phyloP scores from a whole-genome alignment of 37 sponge, comb jelly and placozoan species.

The Amphimedon queenslandica region DNA sequence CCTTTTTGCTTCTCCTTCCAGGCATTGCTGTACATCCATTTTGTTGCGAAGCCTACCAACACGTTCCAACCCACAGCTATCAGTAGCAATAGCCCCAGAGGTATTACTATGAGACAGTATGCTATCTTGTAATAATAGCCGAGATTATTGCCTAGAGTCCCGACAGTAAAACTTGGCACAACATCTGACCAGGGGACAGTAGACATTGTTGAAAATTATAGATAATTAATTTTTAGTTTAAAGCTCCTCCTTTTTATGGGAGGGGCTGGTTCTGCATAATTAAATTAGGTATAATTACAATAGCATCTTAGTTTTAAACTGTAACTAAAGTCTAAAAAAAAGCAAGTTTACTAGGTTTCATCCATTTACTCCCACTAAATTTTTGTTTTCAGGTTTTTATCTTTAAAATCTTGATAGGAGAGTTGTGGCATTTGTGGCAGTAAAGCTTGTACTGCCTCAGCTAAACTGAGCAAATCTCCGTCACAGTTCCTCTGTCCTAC shows the following conservation, averaged over 20 bases:
- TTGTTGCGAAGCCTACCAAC: neutral
- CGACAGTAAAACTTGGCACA: too few species aligned
- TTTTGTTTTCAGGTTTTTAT: too few species aligned
- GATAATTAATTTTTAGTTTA: too few species aligned
- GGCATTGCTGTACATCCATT: neutral
- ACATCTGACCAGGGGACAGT: too few species aligned
- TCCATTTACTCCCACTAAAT: too few species aligned
- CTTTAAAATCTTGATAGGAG: conserved; percentile 14
- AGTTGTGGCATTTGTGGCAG: conserved; percentile 24
- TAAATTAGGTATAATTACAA: too few species aligned
- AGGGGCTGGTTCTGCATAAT: too few species aligned
- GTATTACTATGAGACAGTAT: neutral
- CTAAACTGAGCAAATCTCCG: conserved; percentile 8
- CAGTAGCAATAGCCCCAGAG: neutral
- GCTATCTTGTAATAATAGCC: neutral
- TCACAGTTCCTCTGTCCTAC: conserved; percentile 8
- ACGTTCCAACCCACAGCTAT: neutral
- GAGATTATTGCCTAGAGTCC: neutral
- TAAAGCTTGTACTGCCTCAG: conserved; percentile 3
- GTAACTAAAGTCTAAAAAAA: too few species aligned
- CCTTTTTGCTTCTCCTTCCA: neutral
- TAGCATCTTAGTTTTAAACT: too few species aligned
- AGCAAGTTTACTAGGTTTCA: too few species aligned
- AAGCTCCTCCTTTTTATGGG: too few species aligned
- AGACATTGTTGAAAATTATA: too few species aligned